Percentiles rank a stretch among this genome's conserved stretches.
These are phyloP conservation scores for Amblyornis subalaris DNA, from an alignment of 2,113 vertebrate species.

Conservation along the genomic window DNA sequence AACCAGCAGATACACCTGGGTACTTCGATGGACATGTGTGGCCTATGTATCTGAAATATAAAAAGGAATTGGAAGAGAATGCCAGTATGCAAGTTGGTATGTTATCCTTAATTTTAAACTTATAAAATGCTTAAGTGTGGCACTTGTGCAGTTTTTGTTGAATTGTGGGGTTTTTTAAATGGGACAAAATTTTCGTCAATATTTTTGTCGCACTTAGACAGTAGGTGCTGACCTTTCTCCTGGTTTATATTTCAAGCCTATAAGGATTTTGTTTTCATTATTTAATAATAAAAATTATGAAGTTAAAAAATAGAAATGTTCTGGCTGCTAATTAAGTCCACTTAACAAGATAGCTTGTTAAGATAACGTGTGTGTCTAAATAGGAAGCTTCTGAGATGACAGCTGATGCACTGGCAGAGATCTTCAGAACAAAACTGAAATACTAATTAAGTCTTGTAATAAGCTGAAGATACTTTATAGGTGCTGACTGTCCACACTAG, in stretches of 20 bases:
- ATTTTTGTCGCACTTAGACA: neutral
- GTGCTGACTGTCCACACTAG: neutral
- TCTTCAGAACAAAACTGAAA: neutral
- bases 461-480: neutral
- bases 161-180: neutral
- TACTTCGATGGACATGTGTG: conserved; percentile 92
- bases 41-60: conserved; percentile 93
- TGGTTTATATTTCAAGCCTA: neutral
- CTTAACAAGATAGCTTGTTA: neutral
- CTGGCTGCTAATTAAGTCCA: neutral
- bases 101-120: conserved; percentile 6
- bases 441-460: neutral
- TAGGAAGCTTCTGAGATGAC: neutral
- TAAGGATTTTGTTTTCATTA: neutral
- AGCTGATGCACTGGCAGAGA: neutral
- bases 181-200: neutral
- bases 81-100: conserved; percentile 73
- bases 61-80: conserved; percentile 73
- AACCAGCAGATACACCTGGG: conserved; percentile 85
- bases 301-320: neutral
- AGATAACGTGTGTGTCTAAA: neutral
- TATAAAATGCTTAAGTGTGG: neutral
- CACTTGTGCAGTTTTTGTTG: neutral
- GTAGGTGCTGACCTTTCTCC: neutral
- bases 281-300: neutral